These are phyloP conservation scores for Pararge aegeria DNA, from an alignment of 1,140 invertebrate genomes.

Conservation along the genomic window DNA sequence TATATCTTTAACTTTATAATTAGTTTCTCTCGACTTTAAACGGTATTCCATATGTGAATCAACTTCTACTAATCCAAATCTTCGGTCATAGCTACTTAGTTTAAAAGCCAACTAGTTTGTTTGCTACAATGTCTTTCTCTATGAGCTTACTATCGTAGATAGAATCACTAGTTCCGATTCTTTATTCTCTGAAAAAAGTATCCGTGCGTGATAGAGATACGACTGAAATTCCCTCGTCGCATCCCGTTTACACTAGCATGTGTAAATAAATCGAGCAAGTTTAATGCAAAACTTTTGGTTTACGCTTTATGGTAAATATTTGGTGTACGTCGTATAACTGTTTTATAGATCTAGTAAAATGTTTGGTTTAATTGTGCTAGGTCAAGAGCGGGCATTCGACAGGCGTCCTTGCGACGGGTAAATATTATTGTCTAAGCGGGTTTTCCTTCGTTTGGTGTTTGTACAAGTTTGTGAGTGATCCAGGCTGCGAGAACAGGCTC, in stretches of 20 bases:
- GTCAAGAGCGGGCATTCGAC: constrained; percentile 76
- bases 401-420: constrained; percentile 76
- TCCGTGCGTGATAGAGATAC: constrained; percentile 27
- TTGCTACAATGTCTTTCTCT: constrained; percentile 47
- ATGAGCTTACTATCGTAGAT: constrained; percentile 37
- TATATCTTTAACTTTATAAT: too few relatives aligned
- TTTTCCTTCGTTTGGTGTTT: constrained; percentile 70
- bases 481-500: constrained; percentile 45
- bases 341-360: constrained; percentile 79
- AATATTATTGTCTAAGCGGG: constrained; percentile 79
- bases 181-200: constrained; percentile 21
- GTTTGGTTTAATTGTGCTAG: constrained; percentile 78
- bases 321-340: constrained; percentile 75
- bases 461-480: constrained; percentile 55
- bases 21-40: too few relatives aligned
- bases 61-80: too few relatives aligned
- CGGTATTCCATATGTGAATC: too few relatives aligned
- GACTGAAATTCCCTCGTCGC: constrained; percentile 30
- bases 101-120: constrained; percentile 13
- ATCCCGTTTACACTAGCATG: constrained; percentile 48
- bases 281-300: constrained; percentile 79
- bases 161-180: constrained; percentile 37
- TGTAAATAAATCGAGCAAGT: constrained; percentile 74
- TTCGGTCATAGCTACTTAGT: too few relatives aligned
- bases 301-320: constrained; percentile 79